phyloP scores from a whole-genome alignment of 2,797 vertebrate genomes.

The Chelon auratus region DNA sequence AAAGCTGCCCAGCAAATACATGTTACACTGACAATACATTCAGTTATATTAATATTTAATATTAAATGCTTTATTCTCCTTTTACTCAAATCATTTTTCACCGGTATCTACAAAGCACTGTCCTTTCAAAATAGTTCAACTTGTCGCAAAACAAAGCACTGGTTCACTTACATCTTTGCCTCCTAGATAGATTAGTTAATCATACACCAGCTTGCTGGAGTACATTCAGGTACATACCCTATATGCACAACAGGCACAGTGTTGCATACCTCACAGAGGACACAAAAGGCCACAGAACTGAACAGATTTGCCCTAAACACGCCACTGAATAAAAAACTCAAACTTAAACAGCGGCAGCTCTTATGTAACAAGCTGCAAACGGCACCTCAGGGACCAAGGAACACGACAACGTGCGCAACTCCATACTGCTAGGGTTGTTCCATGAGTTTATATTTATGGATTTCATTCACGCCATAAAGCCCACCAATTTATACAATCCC shows the following conservation, averaged over 20 bases:
- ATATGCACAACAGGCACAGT: conserved; percentile 13
- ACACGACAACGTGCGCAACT: conserved; percentile 52
- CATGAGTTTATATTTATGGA: conserved; percentile 69
- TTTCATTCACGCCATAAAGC: conserved; percentile 70
- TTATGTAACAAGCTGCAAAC: conserved; percentile 66
- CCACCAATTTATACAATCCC: conserved; percentile 68
- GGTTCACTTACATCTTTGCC: not conserved
- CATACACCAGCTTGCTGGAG: conserved; percentile 30
- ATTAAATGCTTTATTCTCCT: not conserved
- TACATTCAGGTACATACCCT: not conserved
- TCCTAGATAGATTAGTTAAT: conserved; percentile 31
- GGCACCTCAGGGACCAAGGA: conserved; percentile 52
- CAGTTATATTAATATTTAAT: not conserved
- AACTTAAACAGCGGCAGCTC: conserved; percentile 48
- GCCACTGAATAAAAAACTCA: conserved; percentile 14
- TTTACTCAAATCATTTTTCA: not conserved
- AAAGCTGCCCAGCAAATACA: too few relatives aligned
- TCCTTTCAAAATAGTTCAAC: not conserved
- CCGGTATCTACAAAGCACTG: not conserved
- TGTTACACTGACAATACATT: too few relatives aligned
- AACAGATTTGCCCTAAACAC: conserved; percentile 32
- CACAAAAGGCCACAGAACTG: not conserved
- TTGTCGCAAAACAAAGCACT: too few relatives aligned
- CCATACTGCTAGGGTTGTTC: conserved; percentile 49
- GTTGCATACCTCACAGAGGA: conserved; percentile 8